Evolutionary conservation across 1,140 invertebrate genomes (phyloP), one percentile per base, ranked within the genome.

Genomic region (Drosophila kikkawai): DNA sequence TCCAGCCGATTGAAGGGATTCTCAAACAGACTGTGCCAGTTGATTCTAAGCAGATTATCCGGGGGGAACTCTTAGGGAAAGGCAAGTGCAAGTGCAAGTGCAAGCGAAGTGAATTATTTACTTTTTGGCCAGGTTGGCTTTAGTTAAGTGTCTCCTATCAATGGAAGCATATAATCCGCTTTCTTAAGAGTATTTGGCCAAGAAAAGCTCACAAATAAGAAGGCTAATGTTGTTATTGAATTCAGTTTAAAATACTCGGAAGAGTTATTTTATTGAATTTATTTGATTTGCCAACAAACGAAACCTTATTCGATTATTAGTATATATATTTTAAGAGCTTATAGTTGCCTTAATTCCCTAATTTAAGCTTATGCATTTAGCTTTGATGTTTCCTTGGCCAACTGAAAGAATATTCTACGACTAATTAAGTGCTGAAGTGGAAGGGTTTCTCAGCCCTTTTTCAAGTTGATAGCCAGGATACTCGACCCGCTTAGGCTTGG

Each of bases 1-100:
- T 59, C 36, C 68, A 41, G 69, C 67, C 70, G 70, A 74, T 74
- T 73, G 69, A 73, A 73, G 70, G 29, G 69, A 73, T 73, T 73
- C 53, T 73, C 44, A 74, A 74, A 74, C 56, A 51, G 70, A 73
- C 68, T 73, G 68, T 60, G 68, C 37, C 41, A 73, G 70, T 73
- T 59, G 53, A 73, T 60, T 50, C 68, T 73, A 44, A 73, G 70
- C 22, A 73, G 70, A 74, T 74, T 73, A 73, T 73, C 29, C 53
- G 32, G 32, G 39, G 29, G 29, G 48, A 17, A 17, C 15, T 32
- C 9, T 9, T 29, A 0, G 4, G 8, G 3, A 4, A 13, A 13
- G n/a, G 17, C 8, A 22, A 34, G 17, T 13, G 17, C 26, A 11
- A 71, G 45, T 48, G 64, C 39, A 44, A 56, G 63, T 67, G 50